Conservation (phyloP, 2,113 vertebrate species). For the Alligator mississippiensis region DNA sequence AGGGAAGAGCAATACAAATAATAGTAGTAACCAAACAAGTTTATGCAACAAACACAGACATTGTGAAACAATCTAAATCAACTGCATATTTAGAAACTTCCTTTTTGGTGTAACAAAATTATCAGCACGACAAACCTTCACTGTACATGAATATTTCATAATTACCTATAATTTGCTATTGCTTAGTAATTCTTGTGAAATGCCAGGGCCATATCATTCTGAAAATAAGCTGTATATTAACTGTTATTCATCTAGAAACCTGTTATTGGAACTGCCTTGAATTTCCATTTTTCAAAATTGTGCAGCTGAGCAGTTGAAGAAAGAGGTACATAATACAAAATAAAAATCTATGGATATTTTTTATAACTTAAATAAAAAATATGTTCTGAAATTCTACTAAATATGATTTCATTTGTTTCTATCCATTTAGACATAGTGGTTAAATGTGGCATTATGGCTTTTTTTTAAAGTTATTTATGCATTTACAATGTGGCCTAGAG, state of each 20-base stretch:
- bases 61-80: not conserved
- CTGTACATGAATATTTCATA: not conserved
- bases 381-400: not conserved
- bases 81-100: not conserved
- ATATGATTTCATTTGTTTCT: not conserved
- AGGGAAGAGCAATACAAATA: not conserved
- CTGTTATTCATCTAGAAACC: not conserved
- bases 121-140: not conserved
- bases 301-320: not conserved
- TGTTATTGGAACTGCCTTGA: not conserved
- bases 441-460: not conserved
- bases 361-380: not conserved
- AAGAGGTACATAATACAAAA: not conserved
- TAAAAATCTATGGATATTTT: not conserved
- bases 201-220: not conserved
- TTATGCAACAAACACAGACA: not conserved
- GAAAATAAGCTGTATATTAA: not conserved
- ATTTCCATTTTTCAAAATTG: not conserved
- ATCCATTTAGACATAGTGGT: fast-evolving
- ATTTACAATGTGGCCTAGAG: too few relatives aligned
- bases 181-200: too few relatives aligned
- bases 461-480: not conserved
- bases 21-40: not conserved
- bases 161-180: not conserved
- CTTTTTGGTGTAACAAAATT: not conserved